Evolutionary conservation across 2,113 vertebrate species (phyloP).

Genomic region (Solea senegalensis): DNA sequence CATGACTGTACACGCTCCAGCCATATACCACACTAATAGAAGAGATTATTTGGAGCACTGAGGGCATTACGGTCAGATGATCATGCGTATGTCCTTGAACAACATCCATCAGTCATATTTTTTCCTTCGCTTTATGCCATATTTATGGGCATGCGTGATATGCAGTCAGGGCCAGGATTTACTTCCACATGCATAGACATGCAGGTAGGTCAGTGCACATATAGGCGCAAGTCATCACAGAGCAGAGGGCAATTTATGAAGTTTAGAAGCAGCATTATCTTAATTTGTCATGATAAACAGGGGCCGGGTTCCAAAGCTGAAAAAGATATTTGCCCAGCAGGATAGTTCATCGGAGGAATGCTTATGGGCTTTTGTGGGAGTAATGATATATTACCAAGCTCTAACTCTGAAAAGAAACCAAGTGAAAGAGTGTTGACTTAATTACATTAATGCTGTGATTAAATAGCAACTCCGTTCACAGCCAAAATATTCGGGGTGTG

Average conservation of each 20-base stretch:
- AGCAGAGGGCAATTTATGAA: slow-evolving; percentile 33
- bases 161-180: slow-evolving; percentile 55
- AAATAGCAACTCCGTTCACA: slow-evolving; percentile 35
- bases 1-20: slow-evolving; percentile 52
- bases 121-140: slow-evolving; percentile 48
- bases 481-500: slow-evolving; percentile 48
- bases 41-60: slow-evolving; percentile 57
- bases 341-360: slow-evolving; percentile 29
- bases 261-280: neutral
- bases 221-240: slow-evolving; percentile 25
- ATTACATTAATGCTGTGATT: slow-evolving; percentile 58
- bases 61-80: slow-evolving; percentile 61
- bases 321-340: slow-evolving; percentile 39
- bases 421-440: slow-evolving; percentile 53
- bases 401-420: slow-evolving; percentile 38
- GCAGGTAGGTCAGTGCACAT: slow-evolving; percentile 52
- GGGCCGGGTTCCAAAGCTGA: slow-evolving; percentile 17
- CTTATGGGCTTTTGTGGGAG: slow-evolving; percentile 35
- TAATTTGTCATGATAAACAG: slow-evolving; percentile 10
- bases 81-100: slow-evolving; percentile 70
- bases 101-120: slow-evolving; percentile 63
- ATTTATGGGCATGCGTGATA: slow-evolving; percentile 60
- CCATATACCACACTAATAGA: slow-evolving; percentile 65
- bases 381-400: slow-evolving; percentile 48
- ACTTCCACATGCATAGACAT: slow-evolving; percentile 40